Conservation (phyloP, 1,140 invertebrate genomes). For the Cyclargus thomasi region DNA sequence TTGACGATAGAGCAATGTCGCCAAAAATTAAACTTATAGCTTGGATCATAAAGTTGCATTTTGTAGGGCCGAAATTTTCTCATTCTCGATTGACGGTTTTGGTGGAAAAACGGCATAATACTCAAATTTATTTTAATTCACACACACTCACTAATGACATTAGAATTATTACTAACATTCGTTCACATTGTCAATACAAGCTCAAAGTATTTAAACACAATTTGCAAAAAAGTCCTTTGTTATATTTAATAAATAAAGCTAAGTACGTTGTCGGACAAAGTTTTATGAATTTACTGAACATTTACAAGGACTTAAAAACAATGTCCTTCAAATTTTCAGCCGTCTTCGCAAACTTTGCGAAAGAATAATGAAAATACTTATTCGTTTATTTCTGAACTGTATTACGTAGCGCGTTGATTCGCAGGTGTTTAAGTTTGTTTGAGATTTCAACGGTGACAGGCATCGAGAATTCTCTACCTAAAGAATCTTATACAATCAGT, state of each 20-base stretch:
- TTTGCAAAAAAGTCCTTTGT: background rate
- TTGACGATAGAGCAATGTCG: too few relatives aligned
- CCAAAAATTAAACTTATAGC: too few relatives aligned
- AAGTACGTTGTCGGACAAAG: background rate
- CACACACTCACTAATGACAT: background rate
- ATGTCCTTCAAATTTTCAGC: background rate
- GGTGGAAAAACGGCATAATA: too few relatives aligned
- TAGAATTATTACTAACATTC: background rate
- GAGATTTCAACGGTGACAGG: background rate
- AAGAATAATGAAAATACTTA: constrained; percentile 4
- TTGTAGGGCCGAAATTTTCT: too few relatives aligned
- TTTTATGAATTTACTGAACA: constrained; percentile 3
- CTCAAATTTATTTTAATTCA: too few relatives aligned
- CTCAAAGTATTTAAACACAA: background rate
- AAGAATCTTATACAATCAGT: too few relatives aligned
- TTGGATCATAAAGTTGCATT: too few relatives aligned
- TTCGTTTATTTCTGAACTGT: background rate
- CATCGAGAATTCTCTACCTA: too few relatives aligned
- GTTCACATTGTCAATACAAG: background rate
- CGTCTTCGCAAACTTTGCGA: background rate
- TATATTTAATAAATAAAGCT: background rate
- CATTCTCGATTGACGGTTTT: too few relatives aligned
- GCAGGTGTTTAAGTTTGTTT: background rate
- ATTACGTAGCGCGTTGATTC: background rate
- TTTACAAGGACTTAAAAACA: constrained; percentile 3